Conservation (phyloP, 2,888 invertebrate genomes). For the Pyralis farinalis region DNA sequence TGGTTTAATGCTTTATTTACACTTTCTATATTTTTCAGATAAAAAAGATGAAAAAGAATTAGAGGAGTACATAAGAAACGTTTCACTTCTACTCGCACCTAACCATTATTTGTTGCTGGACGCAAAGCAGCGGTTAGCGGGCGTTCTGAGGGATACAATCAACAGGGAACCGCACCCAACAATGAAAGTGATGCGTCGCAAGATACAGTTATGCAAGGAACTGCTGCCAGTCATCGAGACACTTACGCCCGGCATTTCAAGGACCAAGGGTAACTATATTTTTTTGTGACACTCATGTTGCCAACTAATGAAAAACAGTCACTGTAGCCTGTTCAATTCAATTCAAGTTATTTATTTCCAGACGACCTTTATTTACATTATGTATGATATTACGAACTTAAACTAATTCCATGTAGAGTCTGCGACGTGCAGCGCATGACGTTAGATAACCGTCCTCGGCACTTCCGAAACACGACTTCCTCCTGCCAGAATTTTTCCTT, state of each 20-base stretch:
- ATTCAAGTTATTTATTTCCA: no score
- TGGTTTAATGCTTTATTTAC: no score
- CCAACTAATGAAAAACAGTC: no score
- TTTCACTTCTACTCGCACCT: slow-evolving; percentile 81
- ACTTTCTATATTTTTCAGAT: slow-evolving; percentile 54
- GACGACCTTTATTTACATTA: no score
- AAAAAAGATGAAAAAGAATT: slow-evolving; percentile 65
- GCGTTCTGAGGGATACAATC: slow-evolving; percentile 74
- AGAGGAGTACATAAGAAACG: slow-evolving; percentile 75
- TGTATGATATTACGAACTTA: no score
- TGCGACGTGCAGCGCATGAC: no score
- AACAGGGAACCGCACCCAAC: slow-evolving; percentile 72
- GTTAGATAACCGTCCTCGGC: no score
- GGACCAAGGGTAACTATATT: slow-evolving; percentile 85
- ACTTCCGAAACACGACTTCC: no score
- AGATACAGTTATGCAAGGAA: slow-evolving; percentile 84
- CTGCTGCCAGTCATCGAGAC: slow-evolving; percentile 83
- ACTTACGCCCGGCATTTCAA: slow-evolving; percentile 86
- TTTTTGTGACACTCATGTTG: no score
- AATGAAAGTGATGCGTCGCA: slow-evolving; percentile 80
- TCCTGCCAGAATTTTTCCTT: no score
- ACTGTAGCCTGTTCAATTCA: no score
- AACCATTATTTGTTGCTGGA: slow-evolving; percentile 86
- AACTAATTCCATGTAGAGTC: no score
- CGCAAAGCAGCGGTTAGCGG: slow-evolving; percentile 85